A percentile compares a stretch with the other conserved stretches of the same genome.
Conservation (phyloP, 2,113 vertebrate species). For the Genyomyrus donnyi region DNA sequence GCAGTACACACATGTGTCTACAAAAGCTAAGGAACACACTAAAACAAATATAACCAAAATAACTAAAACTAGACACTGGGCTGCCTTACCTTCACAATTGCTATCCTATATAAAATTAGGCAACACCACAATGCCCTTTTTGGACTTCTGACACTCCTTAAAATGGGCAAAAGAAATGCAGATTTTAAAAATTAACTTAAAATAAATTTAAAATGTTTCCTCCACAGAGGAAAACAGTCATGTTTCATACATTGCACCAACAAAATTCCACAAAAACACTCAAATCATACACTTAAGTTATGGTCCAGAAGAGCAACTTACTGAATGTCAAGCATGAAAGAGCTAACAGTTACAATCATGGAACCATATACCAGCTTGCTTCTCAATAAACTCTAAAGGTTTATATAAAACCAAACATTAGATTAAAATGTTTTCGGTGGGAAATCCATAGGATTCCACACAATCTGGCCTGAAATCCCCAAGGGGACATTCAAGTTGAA, state of each 20-base stretch:
- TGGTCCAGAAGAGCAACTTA: background rate
- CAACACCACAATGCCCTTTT: background rate
- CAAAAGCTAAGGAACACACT: background rate
- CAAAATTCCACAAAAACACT: background rate
- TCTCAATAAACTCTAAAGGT: background rate
- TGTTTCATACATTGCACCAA: background rate
- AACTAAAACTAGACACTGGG: background rate
- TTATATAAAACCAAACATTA: background rate
- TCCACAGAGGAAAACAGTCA: background rate
- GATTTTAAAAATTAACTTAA: background rate
- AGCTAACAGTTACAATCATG: background rate
- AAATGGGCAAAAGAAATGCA: background rate
- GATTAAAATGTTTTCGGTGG: background rate
- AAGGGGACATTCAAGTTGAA: background rate
- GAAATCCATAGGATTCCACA: background rate
- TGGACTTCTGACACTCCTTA: slow-evolving; percentile 3
- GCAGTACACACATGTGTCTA: background rate
- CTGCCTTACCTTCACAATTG: background rate
- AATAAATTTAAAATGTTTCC: background rate
- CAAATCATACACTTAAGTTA: background rate
- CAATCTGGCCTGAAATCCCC: background rate
- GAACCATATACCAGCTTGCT: background rate
- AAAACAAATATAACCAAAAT: background rate
- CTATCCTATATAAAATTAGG: background rate
- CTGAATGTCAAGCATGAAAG: background rate